Percentiles rank a stretch among this genome's conserved stretches.
Conservation (phyloP, 2,797 vertebrate species). For the Enteromius anoplus region DNA sequence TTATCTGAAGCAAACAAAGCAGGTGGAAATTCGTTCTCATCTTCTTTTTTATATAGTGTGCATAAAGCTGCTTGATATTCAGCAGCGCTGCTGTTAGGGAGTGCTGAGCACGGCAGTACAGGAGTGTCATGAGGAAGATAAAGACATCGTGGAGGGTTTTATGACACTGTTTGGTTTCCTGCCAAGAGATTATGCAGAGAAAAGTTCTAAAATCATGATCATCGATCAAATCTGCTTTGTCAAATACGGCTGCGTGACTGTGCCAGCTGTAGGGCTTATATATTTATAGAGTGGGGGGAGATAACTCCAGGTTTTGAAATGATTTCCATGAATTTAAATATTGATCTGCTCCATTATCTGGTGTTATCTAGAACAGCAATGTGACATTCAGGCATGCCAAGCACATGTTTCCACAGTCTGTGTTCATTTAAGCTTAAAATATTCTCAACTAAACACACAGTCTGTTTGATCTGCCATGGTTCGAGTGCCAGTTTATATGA, state of each 20-base stretch:
- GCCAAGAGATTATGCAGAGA: slow-evolving; percentile 48
- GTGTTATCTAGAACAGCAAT: slow-evolving; percentile 17
- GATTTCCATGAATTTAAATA: slow-evolving; percentile 44
- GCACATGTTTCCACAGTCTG: slow-evolving; percentile 18
- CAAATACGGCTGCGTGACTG: slow-evolving; percentile 4
- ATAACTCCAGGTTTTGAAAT: slow-evolving; percentile 33
- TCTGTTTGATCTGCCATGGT: not conserved
- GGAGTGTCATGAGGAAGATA: slow-evolving; percentile 18
- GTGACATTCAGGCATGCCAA: slow-evolving; percentile 36
- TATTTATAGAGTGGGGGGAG: not conserved
- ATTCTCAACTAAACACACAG: not conserved
- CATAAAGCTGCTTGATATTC: slow-evolving; percentile 38
- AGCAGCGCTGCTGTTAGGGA: not conserved
- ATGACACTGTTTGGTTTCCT: slow-evolving; percentile 29
- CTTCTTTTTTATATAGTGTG: not conserved
- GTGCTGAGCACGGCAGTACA: slow-evolving; percentile 20
- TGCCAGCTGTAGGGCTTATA: slow-evolving; percentile 33
- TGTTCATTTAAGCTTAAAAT: slow-evolving; percentile 1
- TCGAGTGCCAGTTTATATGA: not conserved
- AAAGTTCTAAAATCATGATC: slow-evolving; percentile 41
- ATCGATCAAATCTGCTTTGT: slow-evolving; percentile 50
- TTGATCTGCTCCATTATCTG: slow-evolving; percentile 45
- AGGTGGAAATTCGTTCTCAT: slow-evolving; percentile 4
- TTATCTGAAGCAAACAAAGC: not conserved
- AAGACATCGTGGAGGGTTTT: slow-evolving; percentile 15